Evolutionary conservation across 1,140 invertebrate species (phyloP).

Genomic region (Orchestia grillus): DNA sequence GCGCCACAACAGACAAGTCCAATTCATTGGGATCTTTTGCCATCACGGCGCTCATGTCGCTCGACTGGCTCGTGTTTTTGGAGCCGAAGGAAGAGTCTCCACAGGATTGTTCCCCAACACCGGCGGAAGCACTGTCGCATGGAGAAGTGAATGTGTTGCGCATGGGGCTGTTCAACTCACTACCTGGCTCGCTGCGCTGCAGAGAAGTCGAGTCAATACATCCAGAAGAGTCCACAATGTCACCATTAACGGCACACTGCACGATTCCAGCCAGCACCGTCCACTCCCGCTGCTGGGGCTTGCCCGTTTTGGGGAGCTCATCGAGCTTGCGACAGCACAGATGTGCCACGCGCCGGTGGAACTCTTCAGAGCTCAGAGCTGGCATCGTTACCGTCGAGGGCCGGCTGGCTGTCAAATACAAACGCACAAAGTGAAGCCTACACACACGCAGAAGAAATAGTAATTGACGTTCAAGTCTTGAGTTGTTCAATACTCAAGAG

Average conservation of each 20-base stretch:
- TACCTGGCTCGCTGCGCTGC: not conserved
- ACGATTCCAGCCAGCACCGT: constrained; percentile 85
- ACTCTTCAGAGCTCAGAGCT: not conserved
- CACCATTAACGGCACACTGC: not conserved
- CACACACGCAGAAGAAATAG: not conserved
- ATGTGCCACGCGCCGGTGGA: not conserved
- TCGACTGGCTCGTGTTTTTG: too few relatives aligned
- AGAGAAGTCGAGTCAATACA: not conserved
- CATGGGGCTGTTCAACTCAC: not conserved
- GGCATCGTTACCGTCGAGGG: not conserved
- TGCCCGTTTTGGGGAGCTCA: constrained; percentile 82
- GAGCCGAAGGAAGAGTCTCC: too few relatives aligned
- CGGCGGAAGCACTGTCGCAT: not conserved
- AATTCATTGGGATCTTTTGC: not conserved
- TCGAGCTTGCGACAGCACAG: constrained; percentile 74
- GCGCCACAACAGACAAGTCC: constrained; percentile 78
- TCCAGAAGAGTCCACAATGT: not conserved
- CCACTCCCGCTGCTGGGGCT: constrained; percentile 83
- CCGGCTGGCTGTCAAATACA: not conserved
- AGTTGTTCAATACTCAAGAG: too few relatives aligned
- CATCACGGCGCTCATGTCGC: not conserved
- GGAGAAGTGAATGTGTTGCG: not conserved
- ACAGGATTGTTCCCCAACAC: not conserved
- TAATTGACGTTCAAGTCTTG: too few relatives aligned
- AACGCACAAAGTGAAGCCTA: not conserved